Base-by-base conservation (phyloP, 2,113 vertebrate genomes). In the Varanus salvator region DNA sequence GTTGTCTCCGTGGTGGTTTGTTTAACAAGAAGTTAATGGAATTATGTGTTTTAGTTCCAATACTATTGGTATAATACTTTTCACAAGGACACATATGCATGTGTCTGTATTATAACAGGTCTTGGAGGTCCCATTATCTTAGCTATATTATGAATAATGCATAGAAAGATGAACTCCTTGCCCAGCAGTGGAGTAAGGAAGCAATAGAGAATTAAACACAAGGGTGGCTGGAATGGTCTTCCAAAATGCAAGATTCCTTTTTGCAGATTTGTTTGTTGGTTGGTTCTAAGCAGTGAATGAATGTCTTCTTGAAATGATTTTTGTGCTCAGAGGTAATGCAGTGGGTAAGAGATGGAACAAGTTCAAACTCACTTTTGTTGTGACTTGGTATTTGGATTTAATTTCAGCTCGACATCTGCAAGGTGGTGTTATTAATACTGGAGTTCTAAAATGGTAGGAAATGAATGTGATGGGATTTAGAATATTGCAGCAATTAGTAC, bases 191-290 rank as follows among this genome's bases (percentile, higher is more conserved):
- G 54, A 72, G 12, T 27, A 75, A 48, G n/a, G 23, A 44, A 12
- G 17, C 52, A 44, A 15, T 17, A 82, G 68, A 72, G n/a, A 82
- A 83, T 64, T 74, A 83, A 75, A 83, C 12, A 25, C 74, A 80
- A n/a, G 31, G 27, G 52, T 27, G 74, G 29, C 87, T 89, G 23
- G 69, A 88, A 87, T 93, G 78, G 89, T 52, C 23, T 86, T n/a
- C 34, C 3, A 69, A 91, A 89, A 38, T 91, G 38, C 66, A 85
- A 75, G 86, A 85, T 84, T 89, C 91, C n/a, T 88, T 92, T 92
- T 64, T 38, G n/a, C 23, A 75, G 27, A 31, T 23, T 52, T 82
- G 17, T 81, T 60, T 27, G 6, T 25, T 76, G 44, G 11, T 44
- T 66, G 38, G 15, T 54, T 50, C 27, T 50, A 68, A 21, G 44